Conservation (phyloP, 2,113 vertebrate species). For the Fulica atra region DNA sequence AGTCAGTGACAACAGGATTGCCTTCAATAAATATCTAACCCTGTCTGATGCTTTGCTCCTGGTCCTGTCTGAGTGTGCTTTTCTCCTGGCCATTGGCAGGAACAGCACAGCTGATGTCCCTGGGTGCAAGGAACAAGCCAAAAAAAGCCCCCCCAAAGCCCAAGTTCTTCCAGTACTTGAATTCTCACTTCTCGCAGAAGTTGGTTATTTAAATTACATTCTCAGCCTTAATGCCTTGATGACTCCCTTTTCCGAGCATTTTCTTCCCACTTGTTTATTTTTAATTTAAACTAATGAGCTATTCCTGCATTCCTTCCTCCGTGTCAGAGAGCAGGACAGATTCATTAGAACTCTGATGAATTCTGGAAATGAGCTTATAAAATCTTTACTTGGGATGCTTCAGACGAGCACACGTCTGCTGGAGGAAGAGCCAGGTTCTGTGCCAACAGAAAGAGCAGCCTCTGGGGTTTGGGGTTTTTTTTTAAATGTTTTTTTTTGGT, state of each 20-base stretch:
- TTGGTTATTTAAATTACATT: background rate
- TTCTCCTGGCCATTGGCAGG: background rate
- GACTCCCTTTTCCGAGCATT: background rate
- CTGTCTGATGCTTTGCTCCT: background rate
- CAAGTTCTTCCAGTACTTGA: background rate
- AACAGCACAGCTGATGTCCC: background rate
- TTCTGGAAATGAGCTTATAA: conserved; percentile 54
- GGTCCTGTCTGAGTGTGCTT: background rate
- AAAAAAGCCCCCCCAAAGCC: background rate
- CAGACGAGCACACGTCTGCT: conserved; percentile 14
- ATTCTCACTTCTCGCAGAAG: background rate
- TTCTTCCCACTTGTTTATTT: background rate
- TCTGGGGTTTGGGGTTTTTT: background rate
- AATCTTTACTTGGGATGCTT: conserved; percentile 59
- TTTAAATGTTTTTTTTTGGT: conserved; percentile 53
- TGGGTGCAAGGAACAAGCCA: background rate
- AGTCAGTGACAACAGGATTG: background rate
- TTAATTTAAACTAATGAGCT: conserved; percentile 44
- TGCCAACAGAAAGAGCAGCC: conserved; percentile 32
- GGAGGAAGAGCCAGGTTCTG: conserved; percentile 47
- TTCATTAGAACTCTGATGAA: conserved; percentile 13
- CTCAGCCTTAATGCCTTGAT: background rate
- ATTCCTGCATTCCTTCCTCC: conserved; percentile 45
- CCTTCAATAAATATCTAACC: background rate
- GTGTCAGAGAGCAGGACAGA: conserved; percentile 38